Base-by-base conservation (phyloP, 2,888 invertebrate genomes). In the Nephrotoma appendiculata region DNA sequence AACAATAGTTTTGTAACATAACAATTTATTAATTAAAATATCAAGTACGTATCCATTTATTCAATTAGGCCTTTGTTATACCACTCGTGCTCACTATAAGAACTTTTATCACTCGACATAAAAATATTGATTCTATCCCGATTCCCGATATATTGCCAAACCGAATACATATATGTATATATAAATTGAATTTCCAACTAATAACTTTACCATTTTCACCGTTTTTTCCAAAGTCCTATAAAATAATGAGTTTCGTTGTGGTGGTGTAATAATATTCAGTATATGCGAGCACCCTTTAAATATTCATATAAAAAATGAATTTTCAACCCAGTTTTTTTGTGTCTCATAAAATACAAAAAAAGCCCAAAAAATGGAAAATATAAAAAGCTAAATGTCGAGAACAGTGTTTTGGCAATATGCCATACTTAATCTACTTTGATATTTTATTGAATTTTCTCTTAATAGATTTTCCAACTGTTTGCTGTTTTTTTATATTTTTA, bases 341-440 rank as follows among this genome's bases (percentile, higher is more conserved):
- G 15, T 57, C 52, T 57, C 52, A 15, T 57, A 57, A 57, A 57
- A 57, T 57, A 57, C 52, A 57, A 52, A 57, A 31, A 31, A 15
- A 57, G 52, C 52, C 52, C 52, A 57, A 57, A 57, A 57, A 57
- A 57, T 57, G 52, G 52, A 57, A 57, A 57, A 57, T 57, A 57
- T 57, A 57, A 57, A 57, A 57, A 57, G 41, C 41, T 41, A 83
- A 83, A 83, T 41, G 83, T 83, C 41, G 83, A 83, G 41, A 83
- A 83, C 83, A 83, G 83, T 83, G 41, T 41, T 83, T 83, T 83
- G 83, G 83, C 83, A 83, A 83, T 83, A 83, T 83, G 83, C 83
- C 83, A 83, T 83, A 41, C 41, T 41, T 83, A 83, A 83, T 83
- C 83, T 83, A 83, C 83, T 83, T 41, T 41, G 41, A 83, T 57